phyloP scores from a whole-genome alignment of 2,888 invertebrate species.

The Meloe dianella region DNA sequence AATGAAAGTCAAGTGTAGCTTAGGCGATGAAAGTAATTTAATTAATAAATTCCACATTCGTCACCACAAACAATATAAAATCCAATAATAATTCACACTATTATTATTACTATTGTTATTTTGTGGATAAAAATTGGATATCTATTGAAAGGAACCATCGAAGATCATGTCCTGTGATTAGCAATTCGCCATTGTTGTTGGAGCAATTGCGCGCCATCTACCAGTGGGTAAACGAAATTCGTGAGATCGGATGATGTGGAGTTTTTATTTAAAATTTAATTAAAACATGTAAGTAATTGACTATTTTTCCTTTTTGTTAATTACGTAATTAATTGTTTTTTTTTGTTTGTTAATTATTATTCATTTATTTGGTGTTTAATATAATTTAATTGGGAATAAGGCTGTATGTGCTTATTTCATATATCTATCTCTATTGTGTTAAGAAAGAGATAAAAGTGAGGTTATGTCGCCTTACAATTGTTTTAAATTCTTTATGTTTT shows the following conservation, averaged over 20 bases:
- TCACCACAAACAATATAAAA: too few species aligned
- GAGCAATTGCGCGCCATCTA: too few species aligned
- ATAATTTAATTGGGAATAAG: not conserved
- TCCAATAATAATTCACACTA: not conserved
- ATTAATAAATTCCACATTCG: not conserved
- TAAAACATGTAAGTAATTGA: not conserved
- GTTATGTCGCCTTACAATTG: not conserved
- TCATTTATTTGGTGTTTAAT: not conserved
- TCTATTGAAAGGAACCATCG: not conserved
- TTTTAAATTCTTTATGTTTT: not conserved
- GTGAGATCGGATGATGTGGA: conserved; percentile 12
- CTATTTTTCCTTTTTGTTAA: not conserved
- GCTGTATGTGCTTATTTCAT: conserved; percentile 3
- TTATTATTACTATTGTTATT: not conserved
- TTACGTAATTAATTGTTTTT: not conserved
- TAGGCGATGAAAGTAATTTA: conserved; percentile 9
- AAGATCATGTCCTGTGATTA: not conserved
- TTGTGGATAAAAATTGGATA: not conserved
- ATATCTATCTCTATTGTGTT: not conserved
- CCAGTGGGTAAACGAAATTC: not conserved
- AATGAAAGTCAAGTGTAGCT: conserved; percentile 7
- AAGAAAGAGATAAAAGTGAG: not conserved
- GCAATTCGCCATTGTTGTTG: not conserved
- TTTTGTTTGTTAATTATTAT: not conserved
- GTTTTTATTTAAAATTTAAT: not conserved